Conservation (phyloP, 1,140 invertebrate species). For the Steinernema khuongi region DNA sequence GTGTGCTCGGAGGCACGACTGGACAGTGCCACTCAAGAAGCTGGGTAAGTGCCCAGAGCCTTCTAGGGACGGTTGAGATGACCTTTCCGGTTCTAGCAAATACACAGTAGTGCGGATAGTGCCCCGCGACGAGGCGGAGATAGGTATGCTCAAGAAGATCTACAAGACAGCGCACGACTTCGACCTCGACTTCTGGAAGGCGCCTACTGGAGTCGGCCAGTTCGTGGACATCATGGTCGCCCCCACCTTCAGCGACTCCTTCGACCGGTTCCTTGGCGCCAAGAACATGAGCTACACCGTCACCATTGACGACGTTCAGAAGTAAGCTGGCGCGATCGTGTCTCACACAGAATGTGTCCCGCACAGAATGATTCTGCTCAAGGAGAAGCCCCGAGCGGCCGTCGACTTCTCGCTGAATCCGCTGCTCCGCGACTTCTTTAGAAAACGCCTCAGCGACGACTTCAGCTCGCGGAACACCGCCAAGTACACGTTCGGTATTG, state of each 20-base stretch:
- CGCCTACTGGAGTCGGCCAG: slow-evolving; percentile 62
- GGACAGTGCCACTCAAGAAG: no score
- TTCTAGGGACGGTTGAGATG: no score
- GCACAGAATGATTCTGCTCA: slow-evolving; percentile 48
- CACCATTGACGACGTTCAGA: slow-evolving; percentile 69
- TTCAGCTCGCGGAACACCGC: slow-evolving; percentile 40
- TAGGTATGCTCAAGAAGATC: not conserved
- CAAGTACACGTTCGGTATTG: slow-evolving; percentile 48
- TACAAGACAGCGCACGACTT: slow-evolving; percentile 22
- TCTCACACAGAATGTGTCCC: slow-evolving; percentile 22
- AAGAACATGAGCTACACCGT: slow-evolving; percentile 68
- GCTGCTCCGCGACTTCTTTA: slow-evolving; percentile 38
- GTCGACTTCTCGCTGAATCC: slow-evolving; percentile 24
- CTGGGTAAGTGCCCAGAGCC: no score
- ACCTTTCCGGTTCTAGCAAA: slow-evolving; percentile 2
- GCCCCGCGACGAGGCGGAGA: not conserved
- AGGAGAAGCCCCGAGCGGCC: slow-evolving; percentile 37
- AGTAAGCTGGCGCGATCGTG: slow-evolving; percentile 60
- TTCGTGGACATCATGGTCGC: slow-evolving; percentile 70
- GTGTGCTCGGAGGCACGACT: no score
- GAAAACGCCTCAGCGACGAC: slow-evolving; percentile 54
- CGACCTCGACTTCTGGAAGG: slow-evolving; percentile 64
- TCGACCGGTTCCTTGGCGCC: slow-evolving; percentile 67
- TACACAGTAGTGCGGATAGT: not conserved
- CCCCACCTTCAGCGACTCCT: slow-evolving; percentile 65